Percentiles rank a stretch among this genome's conserved stretches.
phyloP scores from a whole-genome alignment of 2,888 invertebrate species.

The Dynastes tityus region DNA sequence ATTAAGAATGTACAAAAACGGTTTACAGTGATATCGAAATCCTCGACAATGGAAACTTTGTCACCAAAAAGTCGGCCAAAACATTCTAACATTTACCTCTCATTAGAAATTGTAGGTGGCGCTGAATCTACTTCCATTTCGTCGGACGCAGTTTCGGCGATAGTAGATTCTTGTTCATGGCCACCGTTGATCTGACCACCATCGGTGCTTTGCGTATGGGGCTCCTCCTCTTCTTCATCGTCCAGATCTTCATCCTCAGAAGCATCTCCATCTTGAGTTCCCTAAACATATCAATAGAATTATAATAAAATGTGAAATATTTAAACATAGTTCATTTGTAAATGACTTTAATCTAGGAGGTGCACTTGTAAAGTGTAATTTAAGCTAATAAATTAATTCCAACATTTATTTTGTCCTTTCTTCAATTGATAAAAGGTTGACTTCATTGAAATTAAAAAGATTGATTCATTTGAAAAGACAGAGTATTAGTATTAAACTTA shows the following conservation, averaged over 20 bases:
- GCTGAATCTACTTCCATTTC: constrained; percentile 61
- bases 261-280: constrained; percentile 28
- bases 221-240: constrained; percentile 29
- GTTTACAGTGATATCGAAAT: no score
- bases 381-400: constrained; percentile 1
- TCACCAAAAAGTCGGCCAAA: background rate
- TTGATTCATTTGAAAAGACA: no score
- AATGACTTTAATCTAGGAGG: no score
- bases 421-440: background rate
- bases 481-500: background rate
- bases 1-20: no score
- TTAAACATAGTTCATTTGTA: no score
- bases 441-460: no score
- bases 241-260: constrained; percentile 24
- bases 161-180: constrained; percentile 28
- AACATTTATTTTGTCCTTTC: background rate
- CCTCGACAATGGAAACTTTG: no score
- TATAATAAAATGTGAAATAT: no score
- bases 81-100: constrained; percentile 50
- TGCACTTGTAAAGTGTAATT: no score
- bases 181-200: background rate
- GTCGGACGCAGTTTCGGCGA: constrained; percentile 48
- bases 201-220: background rate
- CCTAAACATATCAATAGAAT: constrained; percentile 11
- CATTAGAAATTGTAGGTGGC: constrained; percentile 54